These are phyloP conservation scores for Strigamia maritima DNA, from an alignment of 2,888 invertebrate genomes.

Conservation along the genomic window DNA sequence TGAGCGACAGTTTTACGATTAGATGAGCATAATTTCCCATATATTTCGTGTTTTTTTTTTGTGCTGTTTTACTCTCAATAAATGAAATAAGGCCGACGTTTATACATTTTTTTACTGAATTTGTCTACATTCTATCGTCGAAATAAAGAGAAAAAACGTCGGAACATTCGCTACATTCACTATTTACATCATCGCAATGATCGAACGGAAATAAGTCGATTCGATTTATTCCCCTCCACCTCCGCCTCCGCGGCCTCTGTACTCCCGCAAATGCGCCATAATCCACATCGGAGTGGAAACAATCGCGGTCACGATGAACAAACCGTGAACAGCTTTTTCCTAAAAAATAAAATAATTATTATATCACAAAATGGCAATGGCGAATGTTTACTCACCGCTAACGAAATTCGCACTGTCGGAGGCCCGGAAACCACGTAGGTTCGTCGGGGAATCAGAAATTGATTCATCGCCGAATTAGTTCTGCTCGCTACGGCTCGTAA, in stretches of 20 bases:
- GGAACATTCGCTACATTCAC: neutral
- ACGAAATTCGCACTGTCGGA: neutral
- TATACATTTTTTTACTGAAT: neutral
- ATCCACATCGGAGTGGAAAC: conserved; percentile 31
- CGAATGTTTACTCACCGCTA: neutral
- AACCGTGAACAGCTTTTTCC: conserved; percentile 12
- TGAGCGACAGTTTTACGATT: too few relatives aligned
- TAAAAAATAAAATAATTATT: neutral
- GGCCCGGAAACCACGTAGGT: neutral
- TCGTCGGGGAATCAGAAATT: neutral
- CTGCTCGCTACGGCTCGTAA: neutral
- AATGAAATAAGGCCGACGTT: too few relatives aligned
- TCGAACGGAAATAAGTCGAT: too few relatives aligned
- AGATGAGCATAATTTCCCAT: too few relatives aligned
- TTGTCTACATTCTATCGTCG: neutral
- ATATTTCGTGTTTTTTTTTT: too few relatives aligned
- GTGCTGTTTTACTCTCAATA: too few relatives aligned
- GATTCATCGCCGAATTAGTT: neutral
- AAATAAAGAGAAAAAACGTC: too few relatives aligned
- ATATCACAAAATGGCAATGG: neutral
- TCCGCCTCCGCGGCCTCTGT: neutral
- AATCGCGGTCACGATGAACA: neutral
- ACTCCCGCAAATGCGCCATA: conserved; percentile 26
- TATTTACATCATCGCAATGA: neutral
- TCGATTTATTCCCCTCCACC: too few relatives aligned